Base-by-base conservation (phyloP, 2,888 invertebrate species). In the Parthenolecanium corni region DNA sequence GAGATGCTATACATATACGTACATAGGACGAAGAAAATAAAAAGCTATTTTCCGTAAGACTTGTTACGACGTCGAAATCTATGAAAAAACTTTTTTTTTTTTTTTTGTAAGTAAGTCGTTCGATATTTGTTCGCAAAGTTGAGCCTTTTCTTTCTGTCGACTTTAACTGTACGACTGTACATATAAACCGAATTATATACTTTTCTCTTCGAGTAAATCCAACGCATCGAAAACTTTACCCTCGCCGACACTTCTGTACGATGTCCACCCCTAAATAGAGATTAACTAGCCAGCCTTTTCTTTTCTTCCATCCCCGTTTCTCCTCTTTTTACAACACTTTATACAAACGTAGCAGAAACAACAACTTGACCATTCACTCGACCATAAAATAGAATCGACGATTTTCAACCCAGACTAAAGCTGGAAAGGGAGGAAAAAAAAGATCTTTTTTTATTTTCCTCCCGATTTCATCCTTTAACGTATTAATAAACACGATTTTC, bases 21-120 rank as follows among this genome's bases (percentile, higher is more conserved):
- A n/a, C n/a, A 56, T 49, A 49, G 31, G 9, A 9, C 5, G 31
- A 31, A 49, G 44, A 56, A 56, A 56, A 56, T 56, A 24, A 16
- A 56, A 57, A 25, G 46, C 31, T 47, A 57, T 57, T 57, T 57
- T 57, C 57, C 57, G 57, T 47, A 20, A 23, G 57, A 57, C n/a
- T 57, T 57, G 47, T 20, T 57, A 44, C 31, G 31, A 31, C 31
- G 9, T 31, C 9, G 6, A 44, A 44, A 44, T 44, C 44, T 44
- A 14, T 14, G 44, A 44, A 14, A 44, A 44, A 44, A n/a, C 4
- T 4, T 9, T 14, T 14, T 4, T 44, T 14, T n/a, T 18, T 14
- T 44, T 16, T 5, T n/a, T 44, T 18, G 44, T 4, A 31, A n/a
- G n/a, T n/a, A n/a, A 31, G 31, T 31, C 31, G 9, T 31, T 31